phyloP scores from a whole-genome alignment of 2,113 vertebrate genomes.

The Heterocephalus glaber region DNA sequence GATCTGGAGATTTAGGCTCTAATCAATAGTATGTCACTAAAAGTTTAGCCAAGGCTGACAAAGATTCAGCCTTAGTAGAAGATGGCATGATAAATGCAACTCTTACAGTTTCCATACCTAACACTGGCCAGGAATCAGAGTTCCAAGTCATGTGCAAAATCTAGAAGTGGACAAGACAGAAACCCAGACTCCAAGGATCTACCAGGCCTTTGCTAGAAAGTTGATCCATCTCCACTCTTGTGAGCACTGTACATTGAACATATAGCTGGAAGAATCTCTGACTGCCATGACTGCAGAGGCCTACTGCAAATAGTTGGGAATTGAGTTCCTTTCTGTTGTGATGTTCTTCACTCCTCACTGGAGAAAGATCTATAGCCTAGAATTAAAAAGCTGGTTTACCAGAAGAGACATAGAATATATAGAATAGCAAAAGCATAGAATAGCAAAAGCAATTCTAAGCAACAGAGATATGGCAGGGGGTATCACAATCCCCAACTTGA shows the following conservation, averaged over 20 bases:
- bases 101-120: neutral
- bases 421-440: too few species aligned
- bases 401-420: too few species aligned
- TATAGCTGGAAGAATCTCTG: neutral
- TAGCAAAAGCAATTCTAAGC: too few species aligned
- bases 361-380: neutral
- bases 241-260: rapidly evolving
- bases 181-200: neutral
- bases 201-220: neutral
- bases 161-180: neutral
- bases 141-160: neutral
- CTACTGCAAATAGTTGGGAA: neutral
- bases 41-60: neutral
- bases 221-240: neutral
- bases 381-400: too few species aligned
- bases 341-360: neutral
- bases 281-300: neutral
- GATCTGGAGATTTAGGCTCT: neutral
- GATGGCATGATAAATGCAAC: neutral
- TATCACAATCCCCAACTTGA: too few species aligned
- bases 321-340: neutral
- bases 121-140: neutral
- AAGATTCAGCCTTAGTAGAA: neutral
- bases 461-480: too few species aligned
- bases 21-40: neutral